A percentile compares a stretch with the other conserved stretches of the same genome.
phyloP scores from a whole-genome alignment of 2,888 invertebrate genomes.

The Limenitis camilla region DNA sequence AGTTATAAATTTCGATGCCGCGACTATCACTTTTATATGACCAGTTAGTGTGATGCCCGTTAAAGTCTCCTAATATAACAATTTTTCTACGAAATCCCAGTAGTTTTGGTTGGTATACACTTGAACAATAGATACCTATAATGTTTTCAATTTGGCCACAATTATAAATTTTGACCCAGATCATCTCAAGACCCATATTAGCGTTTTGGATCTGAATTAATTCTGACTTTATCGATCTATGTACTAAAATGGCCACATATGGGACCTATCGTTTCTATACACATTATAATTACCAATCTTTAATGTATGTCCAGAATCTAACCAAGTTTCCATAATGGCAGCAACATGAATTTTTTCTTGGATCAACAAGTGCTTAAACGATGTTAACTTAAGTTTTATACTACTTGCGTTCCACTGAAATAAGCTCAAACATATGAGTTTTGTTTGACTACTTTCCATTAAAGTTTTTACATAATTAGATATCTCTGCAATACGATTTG shows the following conservation, averaged over 20 bases:
- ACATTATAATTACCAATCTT: constrained; percentile 10
- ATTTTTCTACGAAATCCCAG: neutral
- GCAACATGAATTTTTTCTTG: constrained; percentile 10
- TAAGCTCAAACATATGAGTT: constrained; percentile 1
- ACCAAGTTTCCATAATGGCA: constrained; percentile 2
- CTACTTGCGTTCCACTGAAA: constrained; percentile 12
- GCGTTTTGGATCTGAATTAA: neutral
- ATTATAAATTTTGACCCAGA: neutral
- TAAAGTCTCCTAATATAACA: neutral
- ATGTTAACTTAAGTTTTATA: neutral
- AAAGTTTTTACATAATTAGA: no score
- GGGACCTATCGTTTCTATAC: neutral
- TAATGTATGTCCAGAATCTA: neutral
- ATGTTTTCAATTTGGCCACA: neutral
- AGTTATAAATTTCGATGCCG: neutral
- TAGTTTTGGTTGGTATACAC: neutral
- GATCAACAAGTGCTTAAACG: neutral
- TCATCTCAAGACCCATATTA: neutral
- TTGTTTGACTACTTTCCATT: no score
- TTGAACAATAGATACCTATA: neutral
- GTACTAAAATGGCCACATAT: neutral
- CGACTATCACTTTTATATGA: neutral
- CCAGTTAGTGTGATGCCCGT: neutral
- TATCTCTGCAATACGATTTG: no score
- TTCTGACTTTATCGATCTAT: neutral